A percentile compares a stretch with the other conserved stretches of the same genome.
Evolutionary conservation across 2,113 vertebrate genomes (phyloP).

Genomic region (Notothenia rossii): DNA sequence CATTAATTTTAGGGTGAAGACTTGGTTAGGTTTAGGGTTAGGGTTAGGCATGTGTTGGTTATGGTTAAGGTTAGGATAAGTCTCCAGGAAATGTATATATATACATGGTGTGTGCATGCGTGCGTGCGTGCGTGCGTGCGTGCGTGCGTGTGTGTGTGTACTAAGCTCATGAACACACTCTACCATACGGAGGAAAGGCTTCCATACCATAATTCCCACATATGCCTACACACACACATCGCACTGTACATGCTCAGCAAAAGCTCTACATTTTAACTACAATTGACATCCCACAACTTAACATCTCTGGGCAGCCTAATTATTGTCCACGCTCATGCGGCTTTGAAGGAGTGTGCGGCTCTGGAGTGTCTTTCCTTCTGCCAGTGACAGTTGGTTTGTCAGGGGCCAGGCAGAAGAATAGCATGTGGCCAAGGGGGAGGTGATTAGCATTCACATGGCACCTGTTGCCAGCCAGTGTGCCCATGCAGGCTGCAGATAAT

Average conservation of each 20-base stretch:
- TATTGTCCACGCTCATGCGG: conserved; percentile 68
- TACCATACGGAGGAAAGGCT: conserved; percentile 29
- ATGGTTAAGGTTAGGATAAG: too few species aligned
- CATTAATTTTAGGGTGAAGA: too few species aligned
- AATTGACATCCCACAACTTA: conserved; percentile 70
- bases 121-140: too few species aligned
- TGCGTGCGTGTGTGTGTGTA: conserved; percentile 5
- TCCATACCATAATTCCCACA: conserved; percentile 34
- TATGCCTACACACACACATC: conserved; percentile 15
- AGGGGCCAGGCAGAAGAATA: conserved; percentile 71
- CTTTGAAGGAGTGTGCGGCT: conserved; percentile 63
- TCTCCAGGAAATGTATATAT: too few species aligned
- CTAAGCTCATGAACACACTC: conserved; percentile 21
- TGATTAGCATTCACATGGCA: conserved; percentile 84
- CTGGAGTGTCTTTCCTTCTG: conserved; percentile 72
- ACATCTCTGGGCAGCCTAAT: conserved; percentile 71
- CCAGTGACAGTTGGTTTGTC: conserved; percentile 74
- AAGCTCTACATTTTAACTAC: conserved; percentile 61
- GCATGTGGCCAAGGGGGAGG: conserved; percentile 69
- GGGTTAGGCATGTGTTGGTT: too few species aligned
- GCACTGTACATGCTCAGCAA: conserved; percentile 21
- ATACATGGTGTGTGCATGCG: too few species aligned
- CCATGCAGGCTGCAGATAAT: conserved; percentile 84
- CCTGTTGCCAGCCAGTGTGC: conserved; percentile 85
- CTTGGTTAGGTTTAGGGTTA: too few species aligned